These are phyloP conservation scores for Hedya salicella DNA, from an alignment of 2,888 invertebrate species.

Conservation along the genomic window DNA sequence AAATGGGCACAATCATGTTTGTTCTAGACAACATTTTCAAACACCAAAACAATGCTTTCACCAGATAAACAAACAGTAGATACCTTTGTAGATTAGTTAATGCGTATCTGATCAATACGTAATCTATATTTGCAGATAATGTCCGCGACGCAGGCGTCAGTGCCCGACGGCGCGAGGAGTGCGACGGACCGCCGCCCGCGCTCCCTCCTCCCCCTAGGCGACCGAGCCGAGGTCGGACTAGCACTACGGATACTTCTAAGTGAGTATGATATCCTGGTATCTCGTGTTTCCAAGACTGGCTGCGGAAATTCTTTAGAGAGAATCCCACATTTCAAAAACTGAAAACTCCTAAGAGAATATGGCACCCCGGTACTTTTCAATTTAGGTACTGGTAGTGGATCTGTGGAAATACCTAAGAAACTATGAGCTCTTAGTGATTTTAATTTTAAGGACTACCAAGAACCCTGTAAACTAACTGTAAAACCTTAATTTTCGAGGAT, in stretches of 20 bases:
- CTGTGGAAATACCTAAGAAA: too few relatives aligned
- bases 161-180: conserved; percentile 70
- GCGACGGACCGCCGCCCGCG: conserved; percentile 74
- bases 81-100: conserved; percentile 14
- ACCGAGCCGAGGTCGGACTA: conserved; percentile 65
- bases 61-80: conserved; percentile 6
- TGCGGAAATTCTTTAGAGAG: neutral
- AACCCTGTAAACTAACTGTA: too few relatives aligned
- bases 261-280: conserved; percentile 44
- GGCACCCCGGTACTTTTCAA: neutral
- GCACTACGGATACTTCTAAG: conserved; percentile 66
- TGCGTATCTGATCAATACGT: conserved; percentile 49
- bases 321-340: too few relatives aligned
- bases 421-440: too few relatives aligned
- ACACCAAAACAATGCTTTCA: conserved; percentile 12
- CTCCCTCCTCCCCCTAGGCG: conserved; percentile 78
- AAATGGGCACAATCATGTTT: neutral
- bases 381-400: too few relatives aligned
- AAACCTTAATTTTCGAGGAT: too few relatives aligned
- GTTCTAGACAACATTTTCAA: neutral
- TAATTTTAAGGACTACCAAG: too few relatives aligned
- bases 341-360: neutral
- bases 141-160: conserved; percentile 65
- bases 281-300: neutral
- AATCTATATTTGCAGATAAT: conserved; percentile 64